These are phyloP conservation scores for Colius striatus DNA, from an alignment of 2,113 vertebrate genomes.

Conservation along the genomic window DNA sequence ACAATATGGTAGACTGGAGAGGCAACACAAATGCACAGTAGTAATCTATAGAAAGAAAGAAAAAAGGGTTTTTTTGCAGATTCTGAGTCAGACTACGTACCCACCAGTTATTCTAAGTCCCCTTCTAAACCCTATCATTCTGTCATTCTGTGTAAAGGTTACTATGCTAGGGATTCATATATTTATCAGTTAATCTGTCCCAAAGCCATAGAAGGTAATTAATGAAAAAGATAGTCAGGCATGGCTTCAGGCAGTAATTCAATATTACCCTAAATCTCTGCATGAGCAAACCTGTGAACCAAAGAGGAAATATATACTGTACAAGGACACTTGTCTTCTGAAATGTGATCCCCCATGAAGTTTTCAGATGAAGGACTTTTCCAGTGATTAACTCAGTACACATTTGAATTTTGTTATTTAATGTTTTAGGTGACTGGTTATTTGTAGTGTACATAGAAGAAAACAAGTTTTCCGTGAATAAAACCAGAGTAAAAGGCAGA, in stretches of 20 bases:
- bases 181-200: slow-evolving; percentile 66
- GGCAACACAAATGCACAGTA: neutral
- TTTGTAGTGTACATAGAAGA: slow-evolving; percentile 23
- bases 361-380: slow-evolving; percentile 64
- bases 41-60: neutral
- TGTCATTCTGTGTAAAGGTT: neutral
- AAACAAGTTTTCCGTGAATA: slow-evolving; percentile 60
- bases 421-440: slow-evolving; percentile 56
- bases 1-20: neutral
- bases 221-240: slow-evolving; percentile 61
- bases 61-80: neutral
- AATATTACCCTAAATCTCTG: slow-evolving; percentile 61
- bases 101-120: slow-evolving; percentile 22
- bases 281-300: slow-evolving; percentile 53
- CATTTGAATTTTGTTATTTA: slow-evolving; percentile 66
- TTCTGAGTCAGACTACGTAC: neutral
- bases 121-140: neutral
- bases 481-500: slow-evolving; percentile 32
- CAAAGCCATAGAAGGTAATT: slow-evolving; percentile 68
- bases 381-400: slow-evolving; percentile 54
- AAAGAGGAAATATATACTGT: slow-evolving; percentile 61
- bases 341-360: slow-evolving; percentile 39
- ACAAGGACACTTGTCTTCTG: slow-evolving; percentile 59
- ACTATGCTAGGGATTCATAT: slow-evolving; percentile 24
- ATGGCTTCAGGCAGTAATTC: slow-evolving; percentile 67